A percentile compares a stretch with the other conserved stretches of the same genome.
Evolutionary conservation across 37 sponge, comb jelly and placozoan genomes (phyloP).

Genomic region (Lycopodina hypogea): DNA sequence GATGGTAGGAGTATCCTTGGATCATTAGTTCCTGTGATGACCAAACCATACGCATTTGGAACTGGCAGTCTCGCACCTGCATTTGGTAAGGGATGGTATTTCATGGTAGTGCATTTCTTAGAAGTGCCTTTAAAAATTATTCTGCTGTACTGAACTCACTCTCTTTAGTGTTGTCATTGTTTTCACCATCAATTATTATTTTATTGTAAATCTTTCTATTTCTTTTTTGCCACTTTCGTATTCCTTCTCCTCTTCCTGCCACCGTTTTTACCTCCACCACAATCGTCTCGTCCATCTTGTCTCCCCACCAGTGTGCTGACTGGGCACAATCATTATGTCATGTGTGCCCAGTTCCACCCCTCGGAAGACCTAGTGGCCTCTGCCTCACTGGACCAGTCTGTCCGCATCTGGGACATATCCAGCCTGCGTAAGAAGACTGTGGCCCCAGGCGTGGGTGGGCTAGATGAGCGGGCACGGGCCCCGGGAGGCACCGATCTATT

Average conservation of each 20-base stretch:
- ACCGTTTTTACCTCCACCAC: not conserved
- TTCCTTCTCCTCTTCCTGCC: not conserved
- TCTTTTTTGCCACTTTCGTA: not conserved
- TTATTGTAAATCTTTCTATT: not conserved
- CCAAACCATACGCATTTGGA: conserved; percentile 98
- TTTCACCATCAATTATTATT: not conserved
- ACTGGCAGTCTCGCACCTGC: conserved; percentile 98
- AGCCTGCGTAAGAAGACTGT: conserved; percentile 92
- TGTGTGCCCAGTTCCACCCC: conserved; percentile 99
- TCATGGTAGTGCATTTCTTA: too few species aligned
- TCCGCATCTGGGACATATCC: conserved; percentile 96
- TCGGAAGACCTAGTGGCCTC: conserved; percentile 95
- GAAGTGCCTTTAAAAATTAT: too few species aligned
- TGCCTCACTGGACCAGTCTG: conserved; percentile 94
- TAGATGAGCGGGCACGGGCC: conserved; percentile 62
- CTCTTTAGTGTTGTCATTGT: too few species aligned
- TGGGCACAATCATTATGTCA: conserved; percentile 99
- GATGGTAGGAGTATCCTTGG: conserved; percentile 93
- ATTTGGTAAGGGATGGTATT: conserved; percentile 50
- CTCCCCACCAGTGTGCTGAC: conserved; percentile 80
- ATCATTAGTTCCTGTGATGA: conserved; percentile 93
- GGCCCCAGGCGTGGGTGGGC: conserved; percentile 72
- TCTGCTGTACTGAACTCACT: too few species aligned
- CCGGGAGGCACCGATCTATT: conserved; percentile 87
- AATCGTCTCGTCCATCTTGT: not conserved